Evolutionary conservation across 2,797 vertebrate genomes (phyloP), one percentile per base, ranked within the genome.

Genomic region (Pterois miles): DNA sequence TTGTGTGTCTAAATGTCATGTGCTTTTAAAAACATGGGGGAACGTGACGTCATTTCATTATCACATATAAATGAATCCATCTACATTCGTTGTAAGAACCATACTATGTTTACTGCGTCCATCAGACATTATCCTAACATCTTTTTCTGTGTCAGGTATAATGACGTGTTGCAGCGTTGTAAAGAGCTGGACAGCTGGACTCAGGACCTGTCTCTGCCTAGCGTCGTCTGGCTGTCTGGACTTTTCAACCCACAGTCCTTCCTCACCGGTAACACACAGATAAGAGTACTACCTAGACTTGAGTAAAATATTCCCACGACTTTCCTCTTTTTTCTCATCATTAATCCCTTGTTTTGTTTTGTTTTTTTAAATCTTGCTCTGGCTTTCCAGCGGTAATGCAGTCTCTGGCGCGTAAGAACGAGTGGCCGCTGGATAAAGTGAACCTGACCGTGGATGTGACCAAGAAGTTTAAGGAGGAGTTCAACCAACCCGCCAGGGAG

Each of bases 181-280:
- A 95, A 96, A 86, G 97, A 98, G 93, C 93, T 96, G 83, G 94
- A 96, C 74, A 92, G 87, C 78, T 96, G 96, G 96, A 96, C 96
- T 80, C 96, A 95, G 87, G 95, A 97, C 92, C 93, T 97, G 87
- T 94, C 96, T 91, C 96, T 97, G 89, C 98, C 97, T 58, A 94
- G 90, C 81, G 95, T 96, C 65, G 95, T 98, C 92, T 99, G 97
- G 97, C 93, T 97, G 88, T 96, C 97, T 87, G 97, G 97, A 83
- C 96, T 98, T 92, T 99, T 97, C 94, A 98, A 97, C 95, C 97
- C 97, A 71, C 98, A 99, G 94, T 98, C 98, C 89, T 99, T 98
- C 92, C 97, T 99, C 93, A 98, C 98, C 88, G 98, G 98, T 99
- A 97, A 94, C 91, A 93, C 43, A 74, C 59, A 74, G 46, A 79